phyloP scores from a whole-genome alignment of 2,888 invertebrate genomes.

The Gymnocheta viridis region DNA sequence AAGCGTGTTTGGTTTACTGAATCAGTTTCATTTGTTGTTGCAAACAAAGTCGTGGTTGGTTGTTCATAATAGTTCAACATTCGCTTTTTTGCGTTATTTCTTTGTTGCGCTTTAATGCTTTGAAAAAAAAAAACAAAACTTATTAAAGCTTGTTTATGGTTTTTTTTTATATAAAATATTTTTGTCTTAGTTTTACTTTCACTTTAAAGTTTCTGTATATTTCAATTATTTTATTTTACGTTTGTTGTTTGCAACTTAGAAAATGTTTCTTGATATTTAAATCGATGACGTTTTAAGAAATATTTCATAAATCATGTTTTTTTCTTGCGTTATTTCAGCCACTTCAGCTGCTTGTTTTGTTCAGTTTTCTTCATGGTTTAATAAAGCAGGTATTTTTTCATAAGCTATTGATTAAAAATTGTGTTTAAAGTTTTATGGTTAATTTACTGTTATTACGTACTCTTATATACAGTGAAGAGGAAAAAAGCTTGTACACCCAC shows the following conservation, averaged over 20 bases:
- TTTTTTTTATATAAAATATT: background rate
- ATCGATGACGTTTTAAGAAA: conserved; percentile 30
- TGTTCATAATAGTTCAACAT: conserved; percentile 38
- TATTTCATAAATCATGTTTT: conserved; percentile 19
- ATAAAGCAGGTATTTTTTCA: background rate
- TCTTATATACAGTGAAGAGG: background rate
- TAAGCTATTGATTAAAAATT: background rate
- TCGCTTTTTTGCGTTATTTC: conserved; percentile 44
- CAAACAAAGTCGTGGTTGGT: conserved; percentile 11
- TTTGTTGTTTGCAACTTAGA: conserved; percentile 5
- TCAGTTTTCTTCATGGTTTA: background rate
- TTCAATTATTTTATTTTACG: background rate
- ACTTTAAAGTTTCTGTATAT: conserved; percentile 33
- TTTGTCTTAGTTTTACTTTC: conserved; percentile 35
- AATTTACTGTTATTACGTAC: background rate
- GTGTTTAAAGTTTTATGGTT: background rate
- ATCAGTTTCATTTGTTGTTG: conserved; percentile 17
- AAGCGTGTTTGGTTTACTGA: conserved; percentile 15
- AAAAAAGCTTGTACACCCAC: no score
- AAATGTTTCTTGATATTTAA: conserved; percentile 30
- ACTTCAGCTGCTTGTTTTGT: background rate
- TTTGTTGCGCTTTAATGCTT: conserved; percentile 63
- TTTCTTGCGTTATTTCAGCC: background rate
- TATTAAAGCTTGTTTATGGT: conserved; percentile 15
- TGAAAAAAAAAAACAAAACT: conserved; percentile 20